phyloP scores from a whole-genome alignment of 2,113 vertebrate species.

The Mellivora capensis region DNA sequence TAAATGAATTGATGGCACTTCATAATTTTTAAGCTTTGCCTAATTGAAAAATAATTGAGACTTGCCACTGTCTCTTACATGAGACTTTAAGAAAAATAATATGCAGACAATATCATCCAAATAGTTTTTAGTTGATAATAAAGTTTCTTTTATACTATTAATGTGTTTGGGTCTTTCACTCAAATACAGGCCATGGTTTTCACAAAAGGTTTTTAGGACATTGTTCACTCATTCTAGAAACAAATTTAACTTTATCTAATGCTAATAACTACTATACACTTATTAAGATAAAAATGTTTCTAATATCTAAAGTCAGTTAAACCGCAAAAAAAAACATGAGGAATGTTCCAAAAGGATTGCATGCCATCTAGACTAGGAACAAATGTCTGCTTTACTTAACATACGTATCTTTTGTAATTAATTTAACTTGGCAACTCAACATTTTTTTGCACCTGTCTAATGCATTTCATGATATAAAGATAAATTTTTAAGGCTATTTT shows the following conservation, averaged over 20 bases:
- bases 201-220: not conserved
- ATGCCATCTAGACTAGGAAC: not conserved
- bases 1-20: slow-evolving; percentile 16
- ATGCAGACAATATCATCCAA: not conserved
- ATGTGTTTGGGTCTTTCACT: not conserved
- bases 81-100: not conserved
- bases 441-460: slow-evolving; percentile 34
- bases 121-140: not conserved
- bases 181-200: not conserved
- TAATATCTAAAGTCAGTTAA: slow-evolving; percentile 46
- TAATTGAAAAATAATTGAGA: slow-evolving; percentile 10
- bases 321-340: slow-evolving; percentile 31
- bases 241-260: not conserved
- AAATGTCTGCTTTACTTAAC: slow-evolving; percentile 5
- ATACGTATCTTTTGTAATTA: not conserved
- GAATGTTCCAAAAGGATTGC: not conserved
- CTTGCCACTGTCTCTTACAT: not conserved
- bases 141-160: not conserved
- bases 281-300: slow-evolving; percentile 5
- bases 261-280: not conserved
- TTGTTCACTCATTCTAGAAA: not conserved
- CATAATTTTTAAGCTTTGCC: slow-evolving; percentile 21
- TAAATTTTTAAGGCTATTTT: slow-evolving; percentile 1
- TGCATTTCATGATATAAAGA: slow-evolving; percentile 24
- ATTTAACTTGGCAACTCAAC: slow-evolving; percentile 14